A percentile compares a stretch with the other conserved stretches of the same genome.
Evolutionary conservation across 2,113 vertebrate genomes (phyloP).

Genomic region (Sisor rabdophorus): DNA sequence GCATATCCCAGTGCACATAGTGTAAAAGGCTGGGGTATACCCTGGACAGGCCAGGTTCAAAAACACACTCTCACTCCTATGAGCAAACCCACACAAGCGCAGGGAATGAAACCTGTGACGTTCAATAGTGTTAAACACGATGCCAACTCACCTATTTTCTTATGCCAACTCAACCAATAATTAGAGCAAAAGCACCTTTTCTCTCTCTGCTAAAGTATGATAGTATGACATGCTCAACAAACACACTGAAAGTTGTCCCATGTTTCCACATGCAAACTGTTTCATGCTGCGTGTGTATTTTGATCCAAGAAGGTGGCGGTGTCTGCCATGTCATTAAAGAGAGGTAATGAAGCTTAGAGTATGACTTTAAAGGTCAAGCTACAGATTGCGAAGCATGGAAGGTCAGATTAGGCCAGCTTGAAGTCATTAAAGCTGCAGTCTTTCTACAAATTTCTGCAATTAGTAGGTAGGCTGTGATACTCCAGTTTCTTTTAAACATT

Average conservation of each 20-base stretch:
- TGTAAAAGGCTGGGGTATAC: too few relatives aligned
- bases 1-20: too few relatives aligned
- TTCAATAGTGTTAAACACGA: too few relatives aligned
- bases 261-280: constrained; percentile 5
- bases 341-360: constrained; percentile 75
- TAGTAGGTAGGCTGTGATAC: neutral
- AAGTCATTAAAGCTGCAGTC: constrained; percentile 78
- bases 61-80: too few relatives aligned
- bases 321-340: constrained; percentile 76
- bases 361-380: constrained; percentile 80
- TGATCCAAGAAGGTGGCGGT: neutral
- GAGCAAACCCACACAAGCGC: too few relatives aligned
- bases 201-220: neutral
- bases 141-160: too few relatives aligned
- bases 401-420: constrained; percentile 69
- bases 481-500: neutral
- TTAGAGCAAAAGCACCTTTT: neutral
- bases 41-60: too few relatives aligned
- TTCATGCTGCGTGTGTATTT: constrained; percentile 11
- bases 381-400: constrained; percentile 72
- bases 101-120: too few relatives aligned
- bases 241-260: constrained; percentile 3
- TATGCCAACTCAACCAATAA: neutral
- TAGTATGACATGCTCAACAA: neutral
- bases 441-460: constrained; percentile 57